Base-by-base conservation (phyloP, 2,113 vertebrate genomes). In the Rana temporaria region DNA sequence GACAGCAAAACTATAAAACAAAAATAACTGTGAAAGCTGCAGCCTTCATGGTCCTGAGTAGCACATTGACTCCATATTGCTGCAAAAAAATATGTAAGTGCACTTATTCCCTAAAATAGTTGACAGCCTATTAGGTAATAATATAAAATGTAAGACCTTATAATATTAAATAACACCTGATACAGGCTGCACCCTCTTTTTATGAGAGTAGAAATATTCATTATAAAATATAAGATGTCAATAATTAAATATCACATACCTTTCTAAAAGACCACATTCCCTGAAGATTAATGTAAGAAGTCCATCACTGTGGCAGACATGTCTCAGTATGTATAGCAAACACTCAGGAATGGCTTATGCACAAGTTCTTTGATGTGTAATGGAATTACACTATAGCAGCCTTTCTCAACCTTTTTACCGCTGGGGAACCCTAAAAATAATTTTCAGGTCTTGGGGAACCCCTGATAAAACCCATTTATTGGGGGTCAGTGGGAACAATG, bases 131-230 rank as follows among this genome's bases (percentile, higher is more conserved):
- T 8, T 68, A 19, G 34, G 34, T 22, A 34, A 19, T 66, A 18
- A 66, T 59, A 57, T 22, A 55, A 34, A 48, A 16, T 24, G 18
- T 65, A 55, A 55, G 26, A 52, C 9, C 42, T 53, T 20, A 71
- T 70, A 70, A 67, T 69, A 67, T 79, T 55, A 79, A 79, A 68
- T 68, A 68, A 24, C 20, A 34, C 59, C 80, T 66, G 62, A 82
- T 55, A 63, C 67, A 73, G 69, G 38, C 52, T 32, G 55, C 19
- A 42, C n/a, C 62, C 48, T 52, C 60, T 73, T 26, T 22, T n/a
- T 59, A 63, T 32, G 30, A 56, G 69, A 63, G 79, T 22, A 6
- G 56, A 65, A 56, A 32, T 55, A 59, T n/a, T 64, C 16, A 66
- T 75, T 57, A 81, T 24, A 65, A 63, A 17, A 74, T 38, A 22